Conservation (phyloP, 1,140 invertebrate species). For the Cherax destructor region DNA sequence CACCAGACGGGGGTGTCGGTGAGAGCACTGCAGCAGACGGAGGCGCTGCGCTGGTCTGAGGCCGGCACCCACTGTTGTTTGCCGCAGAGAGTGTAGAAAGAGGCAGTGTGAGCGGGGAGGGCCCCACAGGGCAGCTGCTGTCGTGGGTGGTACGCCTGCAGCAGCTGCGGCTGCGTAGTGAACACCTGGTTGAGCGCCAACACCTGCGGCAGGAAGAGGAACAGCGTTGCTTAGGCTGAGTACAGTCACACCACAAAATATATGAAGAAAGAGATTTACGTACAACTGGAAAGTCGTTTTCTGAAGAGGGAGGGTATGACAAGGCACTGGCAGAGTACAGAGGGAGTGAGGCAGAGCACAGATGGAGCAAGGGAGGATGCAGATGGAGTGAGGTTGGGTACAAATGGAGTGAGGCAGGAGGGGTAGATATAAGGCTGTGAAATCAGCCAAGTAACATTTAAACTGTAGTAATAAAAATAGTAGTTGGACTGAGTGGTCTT, state of each 20-base stretch:
- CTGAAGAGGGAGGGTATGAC: neutral
- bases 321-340: too few species aligned
- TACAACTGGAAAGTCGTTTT: too few species aligned
- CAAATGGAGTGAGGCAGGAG: too few species aligned
- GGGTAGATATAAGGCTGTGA: too few species aligned
- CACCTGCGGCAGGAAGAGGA: neutral
- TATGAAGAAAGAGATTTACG: too few species aligned
- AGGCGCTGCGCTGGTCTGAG: neutral
- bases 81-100: conserved; percentile 57
- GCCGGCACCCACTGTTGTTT: conserved; percentile 1
- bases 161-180: conserved; percentile 31
- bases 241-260: neutral
- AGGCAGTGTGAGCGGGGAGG: conserved; percentile 48
- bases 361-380: too few species aligned
- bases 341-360: too few species aligned
- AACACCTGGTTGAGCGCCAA: conserved; percentile 27
- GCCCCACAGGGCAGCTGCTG: conserved; percentile 25
- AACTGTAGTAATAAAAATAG: too few species aligned
- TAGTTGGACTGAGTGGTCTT: too few species aligned
- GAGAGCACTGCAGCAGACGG: conserved; percentile 44
- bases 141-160: conserved; percentile 27
- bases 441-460: too few species aligned
- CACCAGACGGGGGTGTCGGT: conserved; percentile 29
- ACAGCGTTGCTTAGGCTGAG: too few species aligned
- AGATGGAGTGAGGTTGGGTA: too few species aligned